These are phyloP conservation scores for Drosophila cognata DNA, from an alignment of 2,888 invertebrate species.

Conservation along the genomic window DNA sequence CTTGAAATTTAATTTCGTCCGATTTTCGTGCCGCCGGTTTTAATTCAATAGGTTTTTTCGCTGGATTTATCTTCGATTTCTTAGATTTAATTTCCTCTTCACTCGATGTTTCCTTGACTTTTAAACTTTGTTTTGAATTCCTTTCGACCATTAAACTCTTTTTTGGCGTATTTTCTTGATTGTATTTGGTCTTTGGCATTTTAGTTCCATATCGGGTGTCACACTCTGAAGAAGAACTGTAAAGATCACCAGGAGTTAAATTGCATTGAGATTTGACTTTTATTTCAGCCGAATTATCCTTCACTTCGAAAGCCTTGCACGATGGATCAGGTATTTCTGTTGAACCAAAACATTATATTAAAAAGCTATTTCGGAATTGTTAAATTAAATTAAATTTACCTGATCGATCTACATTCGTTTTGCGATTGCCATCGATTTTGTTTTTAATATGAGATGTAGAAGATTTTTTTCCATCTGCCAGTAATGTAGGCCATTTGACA, in stretches of 20 bases:
- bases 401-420: not conserved
- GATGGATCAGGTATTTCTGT: not conserved
- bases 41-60: not conserved
- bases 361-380: not conserved
- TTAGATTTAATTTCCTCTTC: not conserved
- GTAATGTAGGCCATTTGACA: too few species aligned
- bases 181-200: not conserved
- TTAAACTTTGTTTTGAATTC: not conserved
- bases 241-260: constrained; percentile 18
- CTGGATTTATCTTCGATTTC: not conserved
- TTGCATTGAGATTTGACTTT: not conserved
- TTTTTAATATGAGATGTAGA: not conserved
- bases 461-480: not conserved
- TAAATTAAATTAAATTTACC: not conserved
- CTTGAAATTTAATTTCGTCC: not conserved
- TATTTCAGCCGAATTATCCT: not conserved
- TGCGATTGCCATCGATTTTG: not conserved
- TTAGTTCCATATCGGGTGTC: not conserved
- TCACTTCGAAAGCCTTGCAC: not conserved
- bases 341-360: not conserved
- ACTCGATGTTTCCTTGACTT: not conserved
- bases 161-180: not conserved
- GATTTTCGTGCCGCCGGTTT: not conserved
- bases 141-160: not conserved
- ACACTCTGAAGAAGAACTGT: constrained; percentile 12